phyloP scores from a whole-genome alignment of 2,797 vertebrate genomes.

The Peromyscus nudipes region DNA sequence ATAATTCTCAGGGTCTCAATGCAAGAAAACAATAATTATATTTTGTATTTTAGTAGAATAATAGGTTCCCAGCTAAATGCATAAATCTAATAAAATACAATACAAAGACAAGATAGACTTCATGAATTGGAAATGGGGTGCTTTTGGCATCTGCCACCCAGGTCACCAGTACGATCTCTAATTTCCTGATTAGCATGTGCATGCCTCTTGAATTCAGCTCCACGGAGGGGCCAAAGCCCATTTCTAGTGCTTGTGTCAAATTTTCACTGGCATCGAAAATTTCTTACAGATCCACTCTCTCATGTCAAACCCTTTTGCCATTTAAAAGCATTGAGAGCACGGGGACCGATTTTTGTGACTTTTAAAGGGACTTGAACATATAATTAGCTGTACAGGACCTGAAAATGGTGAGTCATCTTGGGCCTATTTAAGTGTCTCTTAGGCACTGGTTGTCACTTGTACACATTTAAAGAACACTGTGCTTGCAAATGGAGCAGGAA shows the following conservation, averaged over 20 bases:
- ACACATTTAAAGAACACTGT: constrained; percentile 69
- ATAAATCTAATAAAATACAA: constrained; percentile 88
- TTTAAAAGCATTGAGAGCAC: constrained; percentile 76
- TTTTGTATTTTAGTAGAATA: constrained; percentile 86
- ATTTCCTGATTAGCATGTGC: constrained; percentile 85
- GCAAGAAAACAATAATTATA: constrained; percentile 87
- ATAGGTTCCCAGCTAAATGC: constrained; percentile 86
- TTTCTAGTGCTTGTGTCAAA: constrained; percentile 67
- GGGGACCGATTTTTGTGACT: constrained; percentile 63
- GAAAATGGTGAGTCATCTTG: constrained; percentile 61
- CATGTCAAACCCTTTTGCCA: constrained; percentile 68
- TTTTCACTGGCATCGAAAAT: constrained; percentile 54
- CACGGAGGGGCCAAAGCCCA: constrained; percentile 70
- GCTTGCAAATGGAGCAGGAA: constrained; percentile 74
- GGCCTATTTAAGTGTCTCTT: constrained; percentile 75
- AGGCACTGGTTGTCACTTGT: constrained; percentile 45
- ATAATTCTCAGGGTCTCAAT: constrained; percentile 82
- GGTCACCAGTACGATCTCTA: constrained; percentile 84
- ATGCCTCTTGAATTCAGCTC: constrained; percentile 78
- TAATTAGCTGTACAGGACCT: constrained; percentile 67
- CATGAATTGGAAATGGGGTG: constrained; percentile 86
- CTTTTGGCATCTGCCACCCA: constrained; percentile 87
- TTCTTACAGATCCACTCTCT: constrained; percentile 48
- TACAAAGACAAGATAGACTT: constrained; percentile 86
- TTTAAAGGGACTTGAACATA: constrained; percentile 74